phyloP scores from a whole-genome alignment of 2,888 invertebrate species.

The Anthrax anthrax region DNA sequence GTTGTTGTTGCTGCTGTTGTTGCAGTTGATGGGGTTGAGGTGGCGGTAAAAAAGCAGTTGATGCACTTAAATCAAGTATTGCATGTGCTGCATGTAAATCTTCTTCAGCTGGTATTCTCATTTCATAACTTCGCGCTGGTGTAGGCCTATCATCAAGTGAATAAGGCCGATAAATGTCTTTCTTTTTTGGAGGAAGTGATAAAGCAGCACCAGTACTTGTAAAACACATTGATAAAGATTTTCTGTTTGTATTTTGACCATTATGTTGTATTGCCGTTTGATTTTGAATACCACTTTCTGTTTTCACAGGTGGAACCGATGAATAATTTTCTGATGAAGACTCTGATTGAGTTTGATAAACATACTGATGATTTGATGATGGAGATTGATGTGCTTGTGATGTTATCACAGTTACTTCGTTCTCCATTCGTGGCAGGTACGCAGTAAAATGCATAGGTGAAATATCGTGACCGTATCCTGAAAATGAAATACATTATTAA shows the following conservation, averaged over 20 bases:
- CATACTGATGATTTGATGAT: constrained; percentile 19
- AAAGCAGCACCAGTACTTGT: constrained; percentile 73
- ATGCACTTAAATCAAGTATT: constrained; percentile 76
- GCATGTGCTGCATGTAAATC: constrained; percentile 79
- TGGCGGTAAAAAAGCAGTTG: constrained; percentile 57
- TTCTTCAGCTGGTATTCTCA: constrained; percentile 57
- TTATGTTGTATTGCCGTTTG: constrained; percentile 9
- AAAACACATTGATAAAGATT: constrained; percentile 69
- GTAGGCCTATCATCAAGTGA: constrained; percentile 55
- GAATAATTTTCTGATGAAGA: constrained; percentile 23
- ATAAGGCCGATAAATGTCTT: constrained; percentile 82
- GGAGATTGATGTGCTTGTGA: constrained; percentile 25
- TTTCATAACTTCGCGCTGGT: constrained; percentile 36
- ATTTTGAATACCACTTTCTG: constrained; percentile 17
- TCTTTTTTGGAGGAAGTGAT: constrained; percentile 77
- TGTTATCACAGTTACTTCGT: constrained; percentile 43
- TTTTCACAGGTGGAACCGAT: constrained; percentile 30
- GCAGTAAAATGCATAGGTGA: constrained; percentile 63
- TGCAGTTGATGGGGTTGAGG: constrained; percentile 36
- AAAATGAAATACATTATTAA: constrained; percentile 17
- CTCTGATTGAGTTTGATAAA: constrained; percentile 22
- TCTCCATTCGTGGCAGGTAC: constrained; percentile 48
- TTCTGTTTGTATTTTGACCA: constrained; percentile 31
- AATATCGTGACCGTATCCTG: constrained; percentile 67
- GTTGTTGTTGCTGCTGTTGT: constrained; percentile 18